These are phyloP conservation scores for Hassar affinis DNA, from an alignment of 2,113 vertebrate species.

Conservation along the genomic window DNA sequence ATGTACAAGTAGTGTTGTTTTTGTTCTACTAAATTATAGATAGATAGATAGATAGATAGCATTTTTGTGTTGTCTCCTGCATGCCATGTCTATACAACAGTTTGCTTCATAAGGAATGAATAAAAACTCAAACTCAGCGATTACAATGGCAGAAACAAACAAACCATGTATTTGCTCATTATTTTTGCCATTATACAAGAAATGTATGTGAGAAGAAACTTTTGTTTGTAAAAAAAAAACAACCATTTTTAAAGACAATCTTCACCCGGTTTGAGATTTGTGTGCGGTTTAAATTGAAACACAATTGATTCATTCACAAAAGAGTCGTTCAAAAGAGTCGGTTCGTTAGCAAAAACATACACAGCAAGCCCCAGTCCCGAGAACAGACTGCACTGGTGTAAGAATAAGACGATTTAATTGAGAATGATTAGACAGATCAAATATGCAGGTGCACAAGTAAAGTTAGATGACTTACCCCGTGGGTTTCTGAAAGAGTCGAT, in stretches of 20 bases:
- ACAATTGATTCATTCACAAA: too few relatives aligned
- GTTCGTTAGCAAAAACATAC: background rate
- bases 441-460: background rate
- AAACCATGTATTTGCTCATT: background rate
- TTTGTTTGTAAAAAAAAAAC: too few relatives aligned
- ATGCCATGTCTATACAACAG: background rate
- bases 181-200: background rate
- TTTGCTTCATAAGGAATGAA: too few relatives aligned
- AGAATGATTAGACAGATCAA: background rate
- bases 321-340: background rate
- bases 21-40: background rate
- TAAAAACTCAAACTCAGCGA: too few relatives aligned
- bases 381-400: background rate
- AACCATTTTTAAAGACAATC: background rate
- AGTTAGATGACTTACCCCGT: conserved; percentile 28
- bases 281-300: background rate
- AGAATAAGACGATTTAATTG: too few relatives aligned
- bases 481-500: conserved; percentile 18
- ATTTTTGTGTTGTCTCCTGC: background rate
- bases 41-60: background rate
- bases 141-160: background rate
- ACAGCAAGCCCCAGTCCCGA: background rate
- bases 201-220: background rate
- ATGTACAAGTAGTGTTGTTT: background rate
- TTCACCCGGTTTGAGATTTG: background rate